Base-by-base conservation (phyloP, 2,113 vertebrate genomes). In the western clawed frog (Xenopus tropicalis) region DNA sequence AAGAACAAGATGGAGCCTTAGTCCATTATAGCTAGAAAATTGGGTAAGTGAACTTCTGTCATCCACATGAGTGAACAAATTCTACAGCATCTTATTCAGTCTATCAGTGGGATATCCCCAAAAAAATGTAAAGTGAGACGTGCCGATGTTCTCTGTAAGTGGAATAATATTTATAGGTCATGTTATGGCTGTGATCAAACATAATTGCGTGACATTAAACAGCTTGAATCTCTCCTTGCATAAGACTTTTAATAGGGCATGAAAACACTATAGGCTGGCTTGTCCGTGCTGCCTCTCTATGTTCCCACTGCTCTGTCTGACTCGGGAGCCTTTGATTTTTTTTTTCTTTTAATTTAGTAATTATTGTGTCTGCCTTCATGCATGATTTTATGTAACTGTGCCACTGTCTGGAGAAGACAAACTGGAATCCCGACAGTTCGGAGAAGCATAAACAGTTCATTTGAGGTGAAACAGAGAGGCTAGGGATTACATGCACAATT, bases 391-490 rank as follows among this genome's bases (percentile, higher is more conserved):
- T 43, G 57, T 57, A 73, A 73, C 56, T n/a, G 62, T 59, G 64
- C 37, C 20, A 48, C 52, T n/a, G 62, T 57, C 66, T 48, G 10
- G 64, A 24, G 12, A 11, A 29, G 29, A 42, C 14, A 73, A 37
- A 37, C 21, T 24, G 56, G 23, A 61, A 37, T 46, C 42, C 56
- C 54, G 1, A 14, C 22, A 68, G 65, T 66, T 54, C 57, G 68
- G 61, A 74, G 57, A 52, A 68, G 23, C 59, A 74, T 62, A 74
- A 61, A 74, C 59, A 68, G 17, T 24, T 43, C 56, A 59, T 74
- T 68, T 68, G 48, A 67, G 72, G 57, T 23, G 72, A 67, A 74
- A 67, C 64, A 58, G 72, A 74, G 72, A 74, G 66, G 63, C 48
- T 17, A 56, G 20, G 72, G 72, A 74, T 67, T 74, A 74, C 42